Evolutionary conservation across 1,140 invertebrate genomes (phyloP), one percentile per base, ranked within the genome.

Genomic region (Calliopsis andreniformis): DNA sequence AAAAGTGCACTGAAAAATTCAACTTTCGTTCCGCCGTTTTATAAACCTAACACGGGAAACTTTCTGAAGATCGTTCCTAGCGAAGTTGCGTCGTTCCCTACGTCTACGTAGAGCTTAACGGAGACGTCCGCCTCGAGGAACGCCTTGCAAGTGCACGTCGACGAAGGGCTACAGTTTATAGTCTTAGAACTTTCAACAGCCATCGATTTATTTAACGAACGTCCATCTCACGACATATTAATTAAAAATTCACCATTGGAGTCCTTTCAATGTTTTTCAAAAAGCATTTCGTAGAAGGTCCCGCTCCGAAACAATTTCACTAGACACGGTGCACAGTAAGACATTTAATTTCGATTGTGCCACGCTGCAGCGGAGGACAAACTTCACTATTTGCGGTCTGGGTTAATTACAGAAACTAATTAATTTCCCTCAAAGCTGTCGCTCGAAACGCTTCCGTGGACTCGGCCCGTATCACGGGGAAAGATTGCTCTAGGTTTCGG

Each of bases 381-480:
- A 71, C 61, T 20, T 30, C 53, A 18, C 25, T 32, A 51, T 67
- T 75, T 67, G 39, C 51, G 35, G 28, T 39, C 14, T 3, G 16
- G 39, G 39, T 45, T 67, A 75, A 75, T 75, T 75, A 67, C 71
- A 45, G 71, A 58, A 55, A 67, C 71, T 75, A 67, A 75, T 67
- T 75, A 75, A 75, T 66, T 67, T 56, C 20, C 12, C 71, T 35
- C 18, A n/a, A 35, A 20, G 25, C 61, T 25, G 59, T 32, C 70
- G 49, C 59, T 8, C 16, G 7, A 23, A 4, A 72, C 58, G 30
- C 12, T 23, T 6, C 6, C 25, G 43, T 20, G 8, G 4, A 35
- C 16, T 0, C 32, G 1, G 2, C 12, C 56, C 2, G n/a, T 39
- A 39, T 10, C 35, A 39, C 3, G 35, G 35, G 35, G 35, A 39